Conservation (phyloP, 2,797 vertebrate species). For the Choloepus didactylus region DNA sequence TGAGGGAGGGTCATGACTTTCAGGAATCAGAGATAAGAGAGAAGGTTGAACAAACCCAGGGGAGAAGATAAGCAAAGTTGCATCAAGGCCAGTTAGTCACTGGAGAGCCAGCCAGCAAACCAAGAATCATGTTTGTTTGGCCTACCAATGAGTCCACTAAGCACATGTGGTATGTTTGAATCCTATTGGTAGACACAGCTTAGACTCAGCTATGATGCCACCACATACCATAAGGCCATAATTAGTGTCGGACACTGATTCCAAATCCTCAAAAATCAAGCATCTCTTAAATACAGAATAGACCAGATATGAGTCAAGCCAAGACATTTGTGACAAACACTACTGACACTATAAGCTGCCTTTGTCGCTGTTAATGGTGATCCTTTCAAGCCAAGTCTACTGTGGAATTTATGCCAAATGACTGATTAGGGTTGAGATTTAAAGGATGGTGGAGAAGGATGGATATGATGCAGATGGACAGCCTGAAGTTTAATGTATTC, state of each 20-base stretch:
- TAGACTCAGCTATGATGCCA: neutral
- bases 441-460: conserved; percentile 40
- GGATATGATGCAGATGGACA: neutral
- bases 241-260: neutral
- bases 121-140: neutral
- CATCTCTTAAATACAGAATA: neutral
- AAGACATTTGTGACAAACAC: neutral
- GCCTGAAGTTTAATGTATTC: neutral
- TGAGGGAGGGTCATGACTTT: neutral
- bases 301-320: neutral
- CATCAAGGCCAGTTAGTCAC: neutral
- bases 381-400: neutral
- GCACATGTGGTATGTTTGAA: neutral
- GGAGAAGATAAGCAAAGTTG: neutral
- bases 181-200: neutral
- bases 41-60: neutral
- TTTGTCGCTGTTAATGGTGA: conserved; percentile 52
- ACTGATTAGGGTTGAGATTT: conserved; percentile 69
- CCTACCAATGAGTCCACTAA: neutral
- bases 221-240: neutral
- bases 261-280: neutral
- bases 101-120: neutral
- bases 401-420: conserved; percentile 68
- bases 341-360: neutral
- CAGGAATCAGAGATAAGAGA: neutral